phyloP scores from a whole-genome alignment of 2,113 vertebrate genomes.

The Amphiprion percula region DNA sequence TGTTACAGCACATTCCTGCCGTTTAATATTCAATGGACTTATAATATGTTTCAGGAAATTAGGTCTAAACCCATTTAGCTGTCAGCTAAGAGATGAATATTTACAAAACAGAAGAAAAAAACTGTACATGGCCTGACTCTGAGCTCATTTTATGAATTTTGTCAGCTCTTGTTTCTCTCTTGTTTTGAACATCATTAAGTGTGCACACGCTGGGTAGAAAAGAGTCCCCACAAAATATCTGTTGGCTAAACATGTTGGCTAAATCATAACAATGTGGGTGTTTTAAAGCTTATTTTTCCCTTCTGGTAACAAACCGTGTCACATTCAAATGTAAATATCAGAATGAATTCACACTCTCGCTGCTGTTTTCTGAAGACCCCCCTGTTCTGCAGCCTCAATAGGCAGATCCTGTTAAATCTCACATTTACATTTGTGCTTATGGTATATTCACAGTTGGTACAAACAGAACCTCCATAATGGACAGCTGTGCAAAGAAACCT shows the following conservation, averaged over 20 bases:
- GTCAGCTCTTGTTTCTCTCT: neutral
- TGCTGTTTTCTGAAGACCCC: neutral
- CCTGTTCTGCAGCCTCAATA: too few relatives aligned
- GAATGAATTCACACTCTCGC: neutral
- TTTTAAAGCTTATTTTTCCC: slow-evolving; percentile 15
- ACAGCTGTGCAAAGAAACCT: neutral
- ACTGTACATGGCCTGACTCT: slow-evolving; percentile 51
- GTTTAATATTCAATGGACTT: neutral
- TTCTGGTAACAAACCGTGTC: neutral
- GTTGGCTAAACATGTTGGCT: neutral
- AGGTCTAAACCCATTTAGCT: neutral
- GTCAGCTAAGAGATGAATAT: neutral
- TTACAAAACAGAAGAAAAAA: neutral
- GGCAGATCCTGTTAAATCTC: neutral
- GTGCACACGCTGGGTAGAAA: too few relatives aligned
- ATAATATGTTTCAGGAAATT: neutral
- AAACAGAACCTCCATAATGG: neutral
- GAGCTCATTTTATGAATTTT: slow-evolving; percentile 27
- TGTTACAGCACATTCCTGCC: neutral
- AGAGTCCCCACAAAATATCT: too few relatives aligned
- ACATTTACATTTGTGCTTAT: neutral
- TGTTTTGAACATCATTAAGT: too few relatives aligned
- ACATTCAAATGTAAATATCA: neutral
- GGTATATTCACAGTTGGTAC: neutral
- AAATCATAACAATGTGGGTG: neutral